Percentiles rank a stretch among this genome's conserved stretches.
Evolutionary conservation across 2,113 vertebrate genomes (phyloP).

Genomic region (Cairina moschata): DNA sequence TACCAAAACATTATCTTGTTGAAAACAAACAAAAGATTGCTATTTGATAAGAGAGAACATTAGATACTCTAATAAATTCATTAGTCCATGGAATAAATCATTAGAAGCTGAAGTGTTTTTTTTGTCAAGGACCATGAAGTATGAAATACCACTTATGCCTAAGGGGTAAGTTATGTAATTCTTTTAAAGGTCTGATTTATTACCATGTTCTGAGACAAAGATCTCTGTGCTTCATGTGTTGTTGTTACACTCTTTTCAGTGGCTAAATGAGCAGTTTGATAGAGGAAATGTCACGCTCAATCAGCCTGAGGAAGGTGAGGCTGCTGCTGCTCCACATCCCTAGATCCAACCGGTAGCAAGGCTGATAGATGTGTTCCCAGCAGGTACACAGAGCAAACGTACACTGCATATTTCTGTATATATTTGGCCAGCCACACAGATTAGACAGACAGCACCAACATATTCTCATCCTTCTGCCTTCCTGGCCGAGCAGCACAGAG

Average conservation of each 20-base stretch:
- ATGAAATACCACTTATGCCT: background rate
- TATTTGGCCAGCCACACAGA: background rate
- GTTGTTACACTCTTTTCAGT: background rate
- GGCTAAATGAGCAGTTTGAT: background rate
- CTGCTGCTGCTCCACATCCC: background rate
- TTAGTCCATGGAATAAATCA: background rate
- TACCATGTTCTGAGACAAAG: background rate
- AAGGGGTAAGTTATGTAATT: background rate
- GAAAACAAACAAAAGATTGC: conserved; percentile 9
- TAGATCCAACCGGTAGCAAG: background rate
- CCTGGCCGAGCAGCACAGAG: background rate
- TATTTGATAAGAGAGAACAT: background rate
- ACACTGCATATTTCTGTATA: rapidly evolving
- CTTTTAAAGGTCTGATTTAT: background rate
- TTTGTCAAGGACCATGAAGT: background rate
- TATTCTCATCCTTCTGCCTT: background rate
- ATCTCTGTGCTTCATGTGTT: background rate
- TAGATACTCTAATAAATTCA: background rate
- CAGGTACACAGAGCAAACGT: background rate
- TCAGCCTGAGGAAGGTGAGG: background rate
- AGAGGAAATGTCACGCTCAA: background rate
- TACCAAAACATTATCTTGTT: background rate
- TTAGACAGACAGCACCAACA: rapidly evolving
- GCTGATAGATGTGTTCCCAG: background rate
- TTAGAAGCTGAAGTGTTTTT: background rate